Evolutionary conservation across 2,888 invertebrate genomes (phyloP), one percentile per base, ranked within the genome.

Genomic region (Eugnorisma glareosa): DNA sequence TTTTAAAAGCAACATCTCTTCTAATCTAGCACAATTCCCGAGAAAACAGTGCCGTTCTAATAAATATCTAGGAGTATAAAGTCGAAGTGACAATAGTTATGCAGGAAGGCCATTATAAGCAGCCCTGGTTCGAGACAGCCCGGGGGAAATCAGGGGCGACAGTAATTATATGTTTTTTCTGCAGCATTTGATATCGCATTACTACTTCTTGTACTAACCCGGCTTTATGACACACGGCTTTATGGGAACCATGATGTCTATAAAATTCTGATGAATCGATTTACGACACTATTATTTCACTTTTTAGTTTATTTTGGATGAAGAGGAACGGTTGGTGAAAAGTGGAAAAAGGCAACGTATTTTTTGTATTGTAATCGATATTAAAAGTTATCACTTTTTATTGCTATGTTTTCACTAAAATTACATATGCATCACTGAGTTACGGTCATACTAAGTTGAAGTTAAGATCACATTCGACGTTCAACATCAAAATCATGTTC

Each of bases 71-170:
- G 61, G 57, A 43, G 77, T 78, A 88, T 67, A 80, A 78, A 82
- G 70, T 78, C 74, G 81, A 86, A 82, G 78, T 57, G 67, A 76
- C 75, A 82, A 85, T 89, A 87, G 84, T 87, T 88, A 84, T 84
- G 84, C 82, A 88, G 76, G 81, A 82, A 86, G 77, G 76, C 89
- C 86, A 91, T 89, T 91, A 89, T 86, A 83, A 88, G 82, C 79
- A 76, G 80, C 77, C 70, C 78, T 79, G 86, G 81, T 77, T 76
- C 88, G 85, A 78, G 88, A 80, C 78, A 81, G 76, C 93, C 89
- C 92, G 24, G 43, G 95, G 96, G 96, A 96, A 96, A 96, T 96
- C 94, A 95, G 88, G 85, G 89, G 88, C 90, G 90, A 88, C 90
- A 93, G 92, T 95, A 94, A 95, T 95, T 95, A 94, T 92, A 88